A percentile compares a stretch with the other conserved stretches of the same genome.
phyloP scores from a whole-genome alignment of 1,140 invertebrate genomes.

The Pogonognathellus flavescens region DNA sequence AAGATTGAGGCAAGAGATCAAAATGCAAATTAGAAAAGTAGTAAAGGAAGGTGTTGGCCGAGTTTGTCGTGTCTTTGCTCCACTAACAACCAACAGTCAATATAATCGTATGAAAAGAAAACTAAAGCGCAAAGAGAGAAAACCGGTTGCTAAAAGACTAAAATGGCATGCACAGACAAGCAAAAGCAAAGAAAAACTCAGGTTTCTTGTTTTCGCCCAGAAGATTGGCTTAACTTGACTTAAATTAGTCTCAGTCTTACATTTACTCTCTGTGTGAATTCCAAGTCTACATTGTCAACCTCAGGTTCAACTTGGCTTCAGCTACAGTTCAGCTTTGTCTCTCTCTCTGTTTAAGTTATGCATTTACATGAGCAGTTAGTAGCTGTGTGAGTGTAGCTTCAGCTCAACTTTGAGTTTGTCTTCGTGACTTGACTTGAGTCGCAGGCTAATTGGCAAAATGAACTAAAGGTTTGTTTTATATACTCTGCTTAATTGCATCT shows the following conservation, averaged over 20 bases:
- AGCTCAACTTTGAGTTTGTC: background rate
- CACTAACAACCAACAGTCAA: conserved; percentile 13
- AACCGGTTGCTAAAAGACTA: background rate
- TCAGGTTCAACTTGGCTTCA: background rate
- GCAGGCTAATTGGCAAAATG: conserved; percentile 12
- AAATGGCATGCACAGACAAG: background rate
- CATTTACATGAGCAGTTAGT: too few species aligned
- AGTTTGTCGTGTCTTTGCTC: conserved; percentile 10
- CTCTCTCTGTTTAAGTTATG: background rate
- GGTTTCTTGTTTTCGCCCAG: conserved; percentile 21
- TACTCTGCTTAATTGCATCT: conserved; percentile 14
- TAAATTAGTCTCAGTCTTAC: conserved; percentile 5
- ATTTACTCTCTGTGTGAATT: too few species aligned
- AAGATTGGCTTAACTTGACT: conserved; percentile 28
- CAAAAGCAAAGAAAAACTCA: background rate
- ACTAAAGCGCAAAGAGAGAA: background rate
- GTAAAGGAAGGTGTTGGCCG: conserved; percentile 10
- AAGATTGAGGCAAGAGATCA: conserved; percentile 50
- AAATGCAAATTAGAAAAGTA: conserved; percentile 47
- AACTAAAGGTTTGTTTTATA: conserved; percentile 38
- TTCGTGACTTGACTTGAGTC: background rate
- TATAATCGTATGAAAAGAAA: background rate
- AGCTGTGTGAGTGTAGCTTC: too few species aligned
- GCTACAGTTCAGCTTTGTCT: conserved; percentile 5
- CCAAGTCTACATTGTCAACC: too few species aligned